Evolutionary conservation across 2,113 vertebrate genomes (phyloP).

Genomic region (Misgurnus anguillicaudatus): DNA sequence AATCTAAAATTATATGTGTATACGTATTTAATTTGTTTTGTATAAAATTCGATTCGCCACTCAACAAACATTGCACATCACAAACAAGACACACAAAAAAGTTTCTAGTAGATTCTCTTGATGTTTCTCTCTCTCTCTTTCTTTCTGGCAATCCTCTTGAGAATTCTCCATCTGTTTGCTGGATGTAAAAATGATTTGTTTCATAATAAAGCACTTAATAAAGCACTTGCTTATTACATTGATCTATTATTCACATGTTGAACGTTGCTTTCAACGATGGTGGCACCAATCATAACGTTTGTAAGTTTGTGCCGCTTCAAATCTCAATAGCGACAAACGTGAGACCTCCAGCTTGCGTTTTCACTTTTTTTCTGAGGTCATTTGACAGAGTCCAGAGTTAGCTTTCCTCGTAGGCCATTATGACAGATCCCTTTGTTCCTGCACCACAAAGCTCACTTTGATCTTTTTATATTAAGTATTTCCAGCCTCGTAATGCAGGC

Average conservation of each 20-base stretch:
- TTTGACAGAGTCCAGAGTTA: slow-evolving; percentile 74
- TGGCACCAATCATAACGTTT: slow-evolving; percentile 25
- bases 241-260: slow-evolving; percentile 10
- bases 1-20: too few species aligned
- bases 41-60: too few species aligned
- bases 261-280: not conserved
- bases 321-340: not conserved
- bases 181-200: slow-evolving; percentile 28
- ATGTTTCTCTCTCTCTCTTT: slow-evolving; percentile 25
- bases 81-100: not conserved
- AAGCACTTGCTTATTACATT: not conserved
- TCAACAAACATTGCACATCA: too few species aligned
- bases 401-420: slow-evolving; percentile 74
- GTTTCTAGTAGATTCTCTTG: slow-evolving; percentile 21
- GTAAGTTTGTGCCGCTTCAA: not conserved
- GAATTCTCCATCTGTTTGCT: slow-evolving; percentile 46
- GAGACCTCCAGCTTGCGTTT: slow-evolving; percentile 9
- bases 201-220: not conserved
- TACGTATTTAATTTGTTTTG: too few species aligned
- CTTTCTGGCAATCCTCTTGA: not conserved
- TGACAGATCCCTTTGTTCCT: slow-evolving; percentile 85
- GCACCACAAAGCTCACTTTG: slow-evolving; percentile 81
- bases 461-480: slow-evolving; percentile 90
- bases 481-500: slow-evolving; percentile 82
- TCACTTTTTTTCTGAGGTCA: slow-evolving; percentile 58